Evolutionary conservation across 2,797 vertebrate species (phyloP), one percentile per base, ranked within the genome.

Genomic region (Eospalax fontanierii): DNA sequence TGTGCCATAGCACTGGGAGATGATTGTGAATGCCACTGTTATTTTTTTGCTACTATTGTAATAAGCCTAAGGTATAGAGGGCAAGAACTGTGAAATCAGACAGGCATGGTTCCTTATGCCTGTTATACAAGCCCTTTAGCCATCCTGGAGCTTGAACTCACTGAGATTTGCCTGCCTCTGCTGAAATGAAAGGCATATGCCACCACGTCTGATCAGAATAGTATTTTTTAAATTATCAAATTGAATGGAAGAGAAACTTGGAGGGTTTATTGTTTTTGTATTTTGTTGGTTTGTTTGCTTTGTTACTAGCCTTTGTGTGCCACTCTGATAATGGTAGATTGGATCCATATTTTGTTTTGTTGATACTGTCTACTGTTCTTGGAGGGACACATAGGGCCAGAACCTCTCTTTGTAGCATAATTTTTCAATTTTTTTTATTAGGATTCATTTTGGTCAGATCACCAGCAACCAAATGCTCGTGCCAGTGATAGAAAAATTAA

Each of bases 391-490:
- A 10, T 43, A 30, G 74, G 63, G 10, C 70, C 65, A 54, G 66
- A 57, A 22, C 40, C 26, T 16, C 18, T 94, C 76, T 88, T 91
- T 65, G 19, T 59, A 87, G 43, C 7, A 0, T 46, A n/a, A 19
- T 40, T 76, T 0, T 94, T 66, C 70, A 65, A 82, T 95, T 97
- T 97, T 95, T 89, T 86, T 96, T 33, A 3, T 35, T 91, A 99
- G 99, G 98, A 99, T 99, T 97, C 99, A 99, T 95, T 99, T 99
- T 95, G 99, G 99, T 50, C 99, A 99, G 97, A 99, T 99, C 98
- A 99, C 99, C 97, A 98, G 99, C 97, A 99, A 99, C 98, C 99
- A 99, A 95, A 99, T 99, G 99, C 96, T 99, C 93, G 98, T 99
- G 95, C 98, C 99, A 0, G 99, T 99, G 96, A 99, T 99, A 30